Percentiles rank a stretch among this genome's conserved stretches.
Conservation (phyloP, 2,797 vertebrate genomes). For the Mormyrops boulengeri region DNA sequence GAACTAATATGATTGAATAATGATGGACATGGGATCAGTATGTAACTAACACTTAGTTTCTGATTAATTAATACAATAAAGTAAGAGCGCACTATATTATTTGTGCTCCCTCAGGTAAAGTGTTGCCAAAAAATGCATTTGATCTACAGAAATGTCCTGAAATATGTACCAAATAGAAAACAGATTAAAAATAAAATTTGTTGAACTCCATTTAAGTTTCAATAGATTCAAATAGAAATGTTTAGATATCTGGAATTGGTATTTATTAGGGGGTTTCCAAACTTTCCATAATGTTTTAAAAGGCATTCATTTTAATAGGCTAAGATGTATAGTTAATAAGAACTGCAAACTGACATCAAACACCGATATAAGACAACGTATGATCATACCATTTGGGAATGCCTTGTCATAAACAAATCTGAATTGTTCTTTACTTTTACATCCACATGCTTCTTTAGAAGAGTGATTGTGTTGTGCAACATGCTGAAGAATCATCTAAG, state of each 20-base stretch:
- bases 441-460: neutral
- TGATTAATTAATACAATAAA: neutral
- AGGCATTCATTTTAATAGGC: neutral
- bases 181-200: slow-evolving; percentile 1
- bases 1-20: neutral
- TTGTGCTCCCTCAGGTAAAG: neutral
- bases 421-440: neutral
- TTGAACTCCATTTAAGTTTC: neutral
- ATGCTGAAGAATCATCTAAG: neutral
- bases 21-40: neutral
- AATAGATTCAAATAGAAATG: neutral
- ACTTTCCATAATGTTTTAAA: neutral
- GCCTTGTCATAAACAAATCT: neutral
- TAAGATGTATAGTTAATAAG: neutral
- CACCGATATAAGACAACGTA: neutral
- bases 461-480: neutral
- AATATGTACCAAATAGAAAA: neutral
- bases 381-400: neutral
- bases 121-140: neutral
- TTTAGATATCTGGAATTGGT: neutral
- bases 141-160: neutral
- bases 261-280: neutral
- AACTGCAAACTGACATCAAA: neutral
- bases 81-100: neutral
- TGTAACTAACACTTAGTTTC: neutral